phyloP scores from a whole-genome alignment of 2,113 vertebrate genomes.

The Numida meleagris region DNA sequence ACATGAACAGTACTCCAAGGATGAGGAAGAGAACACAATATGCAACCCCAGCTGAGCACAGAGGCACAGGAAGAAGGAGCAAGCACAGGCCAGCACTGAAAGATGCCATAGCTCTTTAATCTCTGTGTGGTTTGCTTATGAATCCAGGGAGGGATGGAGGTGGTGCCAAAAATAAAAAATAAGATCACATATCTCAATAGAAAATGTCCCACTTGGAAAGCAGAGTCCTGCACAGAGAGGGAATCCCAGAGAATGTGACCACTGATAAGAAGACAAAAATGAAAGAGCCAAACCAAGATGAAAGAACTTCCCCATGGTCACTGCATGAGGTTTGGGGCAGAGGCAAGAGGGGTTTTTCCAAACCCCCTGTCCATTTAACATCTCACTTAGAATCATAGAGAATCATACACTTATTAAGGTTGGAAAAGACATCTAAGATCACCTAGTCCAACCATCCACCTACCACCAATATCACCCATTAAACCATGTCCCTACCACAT shows the following conservation, averaged over 20 bases:
- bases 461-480: too few relatives aligned
- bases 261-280: not conserved
- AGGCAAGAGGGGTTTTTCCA: not conserved
- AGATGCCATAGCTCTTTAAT: not conserved
- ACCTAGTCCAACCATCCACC: too few relatives aligned
- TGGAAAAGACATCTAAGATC: too few relatives aligned
- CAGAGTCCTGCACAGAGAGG: not conserved
- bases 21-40: not conserved
- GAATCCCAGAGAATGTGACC: accelerated
- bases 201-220: not conserved
- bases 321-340: not conserved
- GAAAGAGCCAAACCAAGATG: not conserved
- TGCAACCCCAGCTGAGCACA: not conserved
- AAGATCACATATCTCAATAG: not conserved
- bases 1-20: not conserved
- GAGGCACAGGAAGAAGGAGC: not conserved
- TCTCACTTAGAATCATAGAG: not conserved
- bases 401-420: too few relatives aligned
- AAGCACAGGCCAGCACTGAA: not conserved
- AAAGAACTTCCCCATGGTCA: not conserved
- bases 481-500: too few relatives aligned
- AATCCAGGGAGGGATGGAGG: not conserved
- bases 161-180: not conserved
- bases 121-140: not conserved
- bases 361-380: not conserved